Base-by-base conservation (phyloP, 2,888 invertebrate species). In the Melanotus villosus region DNA sequence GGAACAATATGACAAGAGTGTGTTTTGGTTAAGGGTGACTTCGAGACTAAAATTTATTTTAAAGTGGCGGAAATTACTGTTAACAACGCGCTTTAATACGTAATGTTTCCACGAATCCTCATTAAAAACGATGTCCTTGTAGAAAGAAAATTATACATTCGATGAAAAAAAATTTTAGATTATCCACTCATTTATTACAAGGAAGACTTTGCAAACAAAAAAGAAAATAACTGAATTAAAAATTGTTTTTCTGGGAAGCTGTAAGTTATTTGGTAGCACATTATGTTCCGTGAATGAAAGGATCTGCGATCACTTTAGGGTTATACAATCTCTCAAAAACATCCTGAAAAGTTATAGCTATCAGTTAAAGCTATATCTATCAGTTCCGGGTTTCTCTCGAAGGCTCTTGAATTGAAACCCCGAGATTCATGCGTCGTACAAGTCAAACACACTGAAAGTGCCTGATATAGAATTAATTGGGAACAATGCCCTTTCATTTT, bases 371-470 rank as follows among this genome's bases (percentile, higher is more conserved):
- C 59, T 47, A 69, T 69, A 65, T 65, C 69, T 65, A 65, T 75
- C 68, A 72, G 66, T 66, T 71, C 64, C 71, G 65, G 56, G 47
- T 34, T 54, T 64, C 68, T 67, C 59, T 68, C 65, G 56, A 63
- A 59, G 56, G 65, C 73, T 70, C 75, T 76, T 75, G 74, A 76
- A 76, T 76, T 75, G 74, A 72, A 74, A 74, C 71, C 63, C 43
- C 56, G 70, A 78, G 78, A 78, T 76, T 76, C 76, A 78, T 78
- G 76, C 73, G 76, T 71, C 75, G 73, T 78, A 78, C 76, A 78
- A 78, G 77, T 78, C 77, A 78, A 71, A 72, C 68, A 73, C 77
- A 77, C 73, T 68, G 60, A 65, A 60, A 66, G 63, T 65, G 68
- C 69, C 68, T 69, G 70, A 72, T 72, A 68, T 70, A 72, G 71